Evolutionary conservation across 2,797 vertebrate species (phyloP).

Genomic region (Ptychadena robeensis): DNA sequence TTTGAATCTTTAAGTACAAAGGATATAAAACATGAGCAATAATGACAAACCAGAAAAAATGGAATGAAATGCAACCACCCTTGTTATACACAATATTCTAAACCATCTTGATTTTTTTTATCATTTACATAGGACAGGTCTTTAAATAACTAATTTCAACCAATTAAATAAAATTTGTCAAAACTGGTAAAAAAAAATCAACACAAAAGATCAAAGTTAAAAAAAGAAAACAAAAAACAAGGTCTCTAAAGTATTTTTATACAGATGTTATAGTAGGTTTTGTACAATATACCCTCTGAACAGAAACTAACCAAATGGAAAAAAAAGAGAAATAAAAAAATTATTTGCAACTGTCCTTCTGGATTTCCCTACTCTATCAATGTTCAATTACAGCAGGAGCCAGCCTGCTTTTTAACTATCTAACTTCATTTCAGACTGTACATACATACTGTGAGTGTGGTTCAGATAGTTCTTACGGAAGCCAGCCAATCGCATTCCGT

Average conservation of each 20-base stretch:
- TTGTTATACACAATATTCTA: constrained; percentile 68
- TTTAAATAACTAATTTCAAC: constrained; percentile 74
- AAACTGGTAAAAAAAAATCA: constrained; percentile 75
- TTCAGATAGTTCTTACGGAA: constrained; percentile 56
- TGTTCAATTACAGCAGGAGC: constrained; percentile 79
- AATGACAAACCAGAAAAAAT: constrained; percentile 26
- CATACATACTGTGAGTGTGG: constrained; percentile 22
- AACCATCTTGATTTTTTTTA: constrained; percentile 71
- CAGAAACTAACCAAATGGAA: constrained; percentile 68
- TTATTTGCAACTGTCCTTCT: constrained; percentile 71
- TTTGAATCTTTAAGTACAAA: not conserved
- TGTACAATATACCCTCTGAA: constrained; percentile 72
- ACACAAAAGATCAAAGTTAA: constrained; percentile 64
- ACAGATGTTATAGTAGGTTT: constrained; percentile 78
- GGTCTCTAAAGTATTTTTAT: constrained; percentile 77
- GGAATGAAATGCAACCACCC: constrained; percentile 68
- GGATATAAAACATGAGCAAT: constrained; percentile 18
- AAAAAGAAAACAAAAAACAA: constrained; percentile 74
- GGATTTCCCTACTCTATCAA: constrained; percentile 64
- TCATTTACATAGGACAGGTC: constrained; percentile 73
- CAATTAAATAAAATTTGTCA: constrained; percentile 76
- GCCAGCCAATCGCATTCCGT: constrained; percentile 41
- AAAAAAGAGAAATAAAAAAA: constrained; percentile 68
- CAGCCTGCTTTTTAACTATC: constrained; percentile 82
- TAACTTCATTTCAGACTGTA: constrained; percentile 65